phyloP scores from a whole-genome alignment of 2,888 invertebrate genomes.

The Aphidoletes aphidimyza region DNA sequence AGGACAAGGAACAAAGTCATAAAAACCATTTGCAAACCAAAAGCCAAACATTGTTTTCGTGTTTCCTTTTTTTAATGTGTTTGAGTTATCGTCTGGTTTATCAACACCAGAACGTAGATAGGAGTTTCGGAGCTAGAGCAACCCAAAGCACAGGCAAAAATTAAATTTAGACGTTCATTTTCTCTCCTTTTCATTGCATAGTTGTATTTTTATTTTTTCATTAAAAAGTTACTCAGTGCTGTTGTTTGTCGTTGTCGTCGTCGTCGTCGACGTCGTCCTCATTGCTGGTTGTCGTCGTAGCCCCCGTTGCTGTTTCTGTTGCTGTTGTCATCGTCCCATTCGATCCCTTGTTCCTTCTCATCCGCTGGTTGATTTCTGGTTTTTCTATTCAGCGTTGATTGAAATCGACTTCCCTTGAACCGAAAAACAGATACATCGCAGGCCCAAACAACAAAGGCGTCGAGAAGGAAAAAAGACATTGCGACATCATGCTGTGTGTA shows the following conservation, averaged over 20 bases:
- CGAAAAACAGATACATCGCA: neutral
- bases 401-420: conserved; percentile 49
- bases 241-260: conserved; percentile 17
- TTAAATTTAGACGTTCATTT: conserved; percentile 21
- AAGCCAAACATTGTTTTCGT: conserved; percentile 49
- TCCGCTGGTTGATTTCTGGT: conserved; percentile 41
- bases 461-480: conserved; percentile 33
- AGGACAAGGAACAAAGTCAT: conserved; percentile 26
- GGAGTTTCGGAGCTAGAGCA: too few relatives aligned
- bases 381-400: conserved; percentile 46
- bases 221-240: conserved; percentile 47
- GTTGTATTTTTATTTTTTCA: conserved; percentile 21
- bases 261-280: neutral
- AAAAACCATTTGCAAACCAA: conserved; percentile 51
- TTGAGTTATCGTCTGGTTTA: conserved; percentile 47
- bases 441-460: conserved; percentile 22
- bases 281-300: neutral
- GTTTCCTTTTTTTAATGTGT: conserved; percentile 50
- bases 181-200: neutral
- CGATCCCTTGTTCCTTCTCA: conserved; percentile 15
- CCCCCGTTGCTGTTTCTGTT: neutral
- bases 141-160: conserved; percentile 25
- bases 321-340: neutral
- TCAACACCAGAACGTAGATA: conserved; percentile 14
- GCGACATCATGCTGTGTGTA: conserved; percentile 48